These are phyloP conservation scores for Drosophila fuyamai DNA, from an alignment of 1,140 invertebrate species.

Conservation along the genomic window DNA sequence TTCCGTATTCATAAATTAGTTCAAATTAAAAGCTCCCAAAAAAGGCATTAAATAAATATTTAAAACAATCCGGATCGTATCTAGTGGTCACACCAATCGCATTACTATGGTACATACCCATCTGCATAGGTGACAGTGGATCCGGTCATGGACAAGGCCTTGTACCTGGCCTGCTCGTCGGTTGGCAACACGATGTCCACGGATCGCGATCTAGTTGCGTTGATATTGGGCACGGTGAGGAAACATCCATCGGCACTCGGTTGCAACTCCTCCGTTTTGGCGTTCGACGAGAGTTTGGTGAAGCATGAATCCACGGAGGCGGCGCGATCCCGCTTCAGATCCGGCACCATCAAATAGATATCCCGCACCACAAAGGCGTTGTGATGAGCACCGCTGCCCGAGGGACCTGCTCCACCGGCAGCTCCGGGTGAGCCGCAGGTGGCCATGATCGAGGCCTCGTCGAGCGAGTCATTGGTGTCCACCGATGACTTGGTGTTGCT, in stretches of 20 bases:
- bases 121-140: constrained; percentile 55
- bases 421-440: constrained; percentile 67
- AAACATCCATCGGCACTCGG: constrained; percentile 87
- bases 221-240: constrained; percentile 89
- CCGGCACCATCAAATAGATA: constrained; percentile 92
- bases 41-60: no score
- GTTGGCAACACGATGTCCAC: constrained; percentile 96
- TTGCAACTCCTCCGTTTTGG: constrained; percentile 88
- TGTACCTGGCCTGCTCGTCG: constrained; percentile 92
- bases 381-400: constrained; percentile 38
- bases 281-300: constrained; percentile 88
- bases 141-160: constrained; percentile 88
- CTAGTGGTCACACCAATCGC: no score
- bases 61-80: no score
- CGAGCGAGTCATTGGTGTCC: constrained; percentile 86
- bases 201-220: constrained; percentile 91
- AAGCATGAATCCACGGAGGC: constrained; percentile 94
- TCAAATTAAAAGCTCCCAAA: no score
- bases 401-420: constrained; percentile 16
- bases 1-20: no score
- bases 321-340: constrained; percentile 91
- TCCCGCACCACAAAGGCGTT: constrained; percentile 86
- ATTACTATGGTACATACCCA: constrained; percentile 59
- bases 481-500: constrained; percentile 82
- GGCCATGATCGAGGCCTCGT: constrained; percentile 81